These are phyloP conservation scores for Campoletis raptor DNA, from an alignment of 2,888 invertebrate genomes.

Conservation along the genomic window DNA sequence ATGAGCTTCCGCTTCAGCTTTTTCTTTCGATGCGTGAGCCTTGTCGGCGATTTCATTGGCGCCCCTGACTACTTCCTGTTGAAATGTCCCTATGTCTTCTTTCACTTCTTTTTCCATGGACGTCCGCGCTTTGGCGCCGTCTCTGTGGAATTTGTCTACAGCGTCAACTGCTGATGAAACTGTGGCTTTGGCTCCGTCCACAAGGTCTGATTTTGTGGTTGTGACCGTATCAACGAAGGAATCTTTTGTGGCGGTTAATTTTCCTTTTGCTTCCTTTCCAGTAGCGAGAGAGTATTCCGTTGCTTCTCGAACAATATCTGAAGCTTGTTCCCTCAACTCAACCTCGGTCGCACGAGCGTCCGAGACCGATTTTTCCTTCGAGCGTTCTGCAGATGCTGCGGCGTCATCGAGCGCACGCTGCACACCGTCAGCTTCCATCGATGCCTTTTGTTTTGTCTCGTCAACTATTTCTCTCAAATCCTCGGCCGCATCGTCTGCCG, in stretches of 20 bases:
- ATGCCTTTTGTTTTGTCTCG: conserved; percentile 71
- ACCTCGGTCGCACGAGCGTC: conserved; percentile 55
- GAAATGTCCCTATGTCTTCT: conserved; percentile 44
- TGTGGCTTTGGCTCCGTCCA: conserved; percentile 36
- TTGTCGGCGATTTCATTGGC: conserved; percentile 39
- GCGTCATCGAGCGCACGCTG: conserved; percentile 57
- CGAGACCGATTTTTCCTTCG: conserved; percentile 60
- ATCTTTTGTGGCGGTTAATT: conserved; percentile 33
- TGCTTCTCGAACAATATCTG: conserved; percentile 15
- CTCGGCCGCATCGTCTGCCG: conserved; percentile 81
- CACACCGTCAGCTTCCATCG: conserved; percentile 59
- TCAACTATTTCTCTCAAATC: conserved; percentile 71
- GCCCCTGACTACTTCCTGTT: conserved; percentile 55
- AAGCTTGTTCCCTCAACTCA: conserved; percentile 45
- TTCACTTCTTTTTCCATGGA: conserved; percentile 44
- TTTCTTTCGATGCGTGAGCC: conserved; percentile 47
- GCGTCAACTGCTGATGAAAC: conserved; percentile 9
- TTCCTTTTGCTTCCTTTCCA: conserved; percentile 46
- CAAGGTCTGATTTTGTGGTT: conserved; percentile 63
- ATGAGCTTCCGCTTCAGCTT: conserved; percentile 77
- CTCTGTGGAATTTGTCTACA: conserved; percentile 47
- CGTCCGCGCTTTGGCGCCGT: conserved; percentile 38
- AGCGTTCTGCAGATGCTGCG: conserved; percentile 63
- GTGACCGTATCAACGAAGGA: conserved; percentile 58
- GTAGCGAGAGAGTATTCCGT: conserved; percentile 36